Evolutionary conservation across 2,888 invertebrate genomes (phyloP), one percentile per base, ranked within the genome.

Genomic region (Mythimna loreyi): DNA sequence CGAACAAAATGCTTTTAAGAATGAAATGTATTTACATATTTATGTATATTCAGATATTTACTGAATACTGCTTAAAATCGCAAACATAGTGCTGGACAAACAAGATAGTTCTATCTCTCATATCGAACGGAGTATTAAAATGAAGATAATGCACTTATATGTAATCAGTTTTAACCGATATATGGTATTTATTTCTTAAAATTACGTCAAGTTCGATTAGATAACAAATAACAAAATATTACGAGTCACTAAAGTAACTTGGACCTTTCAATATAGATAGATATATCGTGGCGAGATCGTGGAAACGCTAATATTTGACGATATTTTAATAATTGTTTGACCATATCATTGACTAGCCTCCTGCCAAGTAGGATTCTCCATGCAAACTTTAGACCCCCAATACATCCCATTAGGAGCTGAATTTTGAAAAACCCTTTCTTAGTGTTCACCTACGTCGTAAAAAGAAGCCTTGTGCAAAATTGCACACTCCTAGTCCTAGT

Each of bases 121-220:
- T 81, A 80, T 81, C 83, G 56, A 21, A 64, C 63, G 57, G 9
- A 64, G 52, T 57, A 43, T 64, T 69, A 67, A 71, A 65, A 62
- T 67, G 52, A 65, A 63, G 84, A 83, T 83, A 83, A 74, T 83
- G 82, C 81, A 83, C 74, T 81, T 72, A 25, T 19, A 28, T 49
- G n/a, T 78, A 65, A 84, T 81, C 82, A 63, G 50, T 33, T 57
- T 56, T 23, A 40, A 52, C 49, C 19, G 58, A 63, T 79, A 65
- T 47, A 21, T 25, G 21, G n/a, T 33, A 8, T 16, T 3, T 61
- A 59, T 66, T 65, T 75, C 53, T 65, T 16, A 43, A 68, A 69
- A 53, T 56, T 66, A 72, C 60, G 57, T 78, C 52, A 63, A 33
- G 30, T 16, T 33, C 13, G 65, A 80, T 80, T 30, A 80, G 65